Evolutionary conservation across 2,888 invertebrate species (phyloP).

Genomic region (Choristoneura rosaceana): DNA sequence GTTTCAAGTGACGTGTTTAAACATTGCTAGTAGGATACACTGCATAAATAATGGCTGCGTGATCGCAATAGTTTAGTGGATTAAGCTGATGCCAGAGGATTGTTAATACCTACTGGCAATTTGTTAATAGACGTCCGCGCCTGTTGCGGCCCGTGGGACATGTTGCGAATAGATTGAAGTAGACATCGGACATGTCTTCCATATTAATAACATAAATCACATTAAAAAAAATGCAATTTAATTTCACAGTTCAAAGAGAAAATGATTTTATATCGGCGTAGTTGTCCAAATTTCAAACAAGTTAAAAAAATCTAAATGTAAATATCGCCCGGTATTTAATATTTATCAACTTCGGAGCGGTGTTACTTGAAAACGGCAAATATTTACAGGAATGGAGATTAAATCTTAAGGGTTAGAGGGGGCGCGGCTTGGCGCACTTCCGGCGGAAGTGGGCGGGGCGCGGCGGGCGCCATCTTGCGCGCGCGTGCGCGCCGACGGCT

Average conservation of each 20-base stretch:
- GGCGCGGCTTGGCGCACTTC: conserved; percentile 63
- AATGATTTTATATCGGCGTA: not conserved
- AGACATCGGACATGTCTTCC: not conserved
- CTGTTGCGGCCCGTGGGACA: not conserved
- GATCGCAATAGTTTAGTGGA: conserved; percentile 13
- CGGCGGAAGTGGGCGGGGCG: conserved; percentile 78
- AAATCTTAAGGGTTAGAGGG: conserved; percentile 39
- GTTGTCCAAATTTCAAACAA: not conserved
- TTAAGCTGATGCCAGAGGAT: conserved; percentile 8
- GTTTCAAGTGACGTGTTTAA: conserved; percentile 40
- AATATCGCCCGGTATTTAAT: not conserved
- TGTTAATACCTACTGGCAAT: conserved; percentile 17
- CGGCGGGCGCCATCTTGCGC: conserved; percentile 70
- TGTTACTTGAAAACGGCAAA: conserved; percentile 21
- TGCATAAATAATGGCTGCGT: conserved; percentile 24
- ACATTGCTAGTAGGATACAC: conserved; percentile 8
- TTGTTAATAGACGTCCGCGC: conserved; percentile 14
- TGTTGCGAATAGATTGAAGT: not conserved
- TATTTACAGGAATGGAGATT: conserved; percentile 31
- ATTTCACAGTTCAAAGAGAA: not conserved
- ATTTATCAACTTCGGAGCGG: not conserved
- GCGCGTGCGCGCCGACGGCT: conserved; percentile 62
- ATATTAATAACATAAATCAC: not conserved
- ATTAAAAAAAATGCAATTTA: not conserved
- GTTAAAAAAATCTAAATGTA: not conserved